Base-by-base conservation (phyloP, 1,140 invertebrate species). In the Zophobas atratus region DNA sequence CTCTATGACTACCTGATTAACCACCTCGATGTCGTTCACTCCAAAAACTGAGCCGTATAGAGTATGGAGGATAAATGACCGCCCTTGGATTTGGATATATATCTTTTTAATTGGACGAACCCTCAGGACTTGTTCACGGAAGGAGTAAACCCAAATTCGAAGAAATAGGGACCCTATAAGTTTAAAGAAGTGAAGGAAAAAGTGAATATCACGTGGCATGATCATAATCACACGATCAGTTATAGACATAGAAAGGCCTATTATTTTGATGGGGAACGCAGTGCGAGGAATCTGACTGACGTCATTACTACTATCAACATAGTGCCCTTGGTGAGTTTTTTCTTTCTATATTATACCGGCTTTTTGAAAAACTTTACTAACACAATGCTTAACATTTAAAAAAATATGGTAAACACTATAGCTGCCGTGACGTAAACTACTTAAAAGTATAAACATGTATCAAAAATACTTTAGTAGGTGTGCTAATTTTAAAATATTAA, bases 101-200 rank as follows among this genome's bases (percentile, higher is more conserved):
- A 93, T 83, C 87, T 96, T 75, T 96, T 94, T 84, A 96, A 96
- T 86, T 95, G 94, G 93, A 95, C 94, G 0, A 96, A 96, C 86
- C 86, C 92, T 0, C 85, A 92, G 8, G 86, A 91, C 2, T 89
- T 93, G 35, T 71, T 76, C 39, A 75, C 81, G 43, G 41, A 78
- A 77, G 4, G 80, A 4, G 85, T 84, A 91, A 91, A 77, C 90
- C 90, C 8, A 86, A 84, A 39, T 88, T 92, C 39, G 85, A 86
- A 41, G 87, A 92, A 85, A 36, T 91, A 4, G 94, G 94, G 94
- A 72, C 95, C 95, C 0, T 96, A 95, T 83, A 88, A 90, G 2
- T 93, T 88, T 80, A 91, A 90, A 32, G 93, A 95, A 85, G 88
- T 89, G 5, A 90, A 91, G 41, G 88, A 92, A 55, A 94, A 95